These are phyloP conservation scores for Scaptodrosophila latifasciaeformis DNA, from an alignment of 2,888 invertebrate genomes.

Conservation along the genomic window DNA sequence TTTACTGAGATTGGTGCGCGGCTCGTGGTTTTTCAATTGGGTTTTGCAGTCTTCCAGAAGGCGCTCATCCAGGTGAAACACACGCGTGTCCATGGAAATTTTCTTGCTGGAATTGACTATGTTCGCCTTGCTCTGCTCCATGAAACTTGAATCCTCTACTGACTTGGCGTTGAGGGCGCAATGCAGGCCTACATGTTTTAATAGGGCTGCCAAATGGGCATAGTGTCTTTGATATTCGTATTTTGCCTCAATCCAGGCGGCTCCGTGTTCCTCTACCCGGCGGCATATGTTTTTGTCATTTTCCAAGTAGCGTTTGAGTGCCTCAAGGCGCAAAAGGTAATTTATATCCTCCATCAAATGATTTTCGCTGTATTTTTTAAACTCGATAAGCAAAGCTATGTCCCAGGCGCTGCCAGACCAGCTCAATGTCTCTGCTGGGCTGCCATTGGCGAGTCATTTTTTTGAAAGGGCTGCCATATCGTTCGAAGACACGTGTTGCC, in stretches of 20 bases:
- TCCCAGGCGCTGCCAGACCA: constrained; percentile 20
- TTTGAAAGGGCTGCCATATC: no score
- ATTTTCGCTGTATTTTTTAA: constrained; percentile 22
- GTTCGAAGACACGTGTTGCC: constrained; percentile 53
- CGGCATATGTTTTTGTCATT: constrained; percentile 49
- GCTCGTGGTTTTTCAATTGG: constrained; percentile 28
- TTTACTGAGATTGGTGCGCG: constrained; percentile 18
- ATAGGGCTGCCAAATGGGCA: constrained; percentile 37
- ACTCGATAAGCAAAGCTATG: neutral
- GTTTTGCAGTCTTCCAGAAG: constrained; percentile 27
- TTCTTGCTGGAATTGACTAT: constrained; percentile 32
- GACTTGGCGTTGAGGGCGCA: constrained; percentile 27
- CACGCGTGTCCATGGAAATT: constrained; percentile 36
- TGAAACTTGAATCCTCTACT: constrained; percentile 22
- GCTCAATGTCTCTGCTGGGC: no score
- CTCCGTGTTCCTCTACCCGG: constrained; percentile 62
- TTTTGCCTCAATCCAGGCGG: constrained; percentile 49
- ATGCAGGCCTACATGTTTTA: constrained; percentile 39
- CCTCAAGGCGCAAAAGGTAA: constrained; percentile 63
- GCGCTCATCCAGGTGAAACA: constrained; percentile 36
- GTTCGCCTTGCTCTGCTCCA: constrained; percentile 12
- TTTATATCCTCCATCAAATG: constrained; percentile 52
- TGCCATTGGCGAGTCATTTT: no score
- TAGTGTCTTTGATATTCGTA: constrained; percentile 53
- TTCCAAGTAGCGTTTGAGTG: constrained; percentile 58